phyloP scores from a whole-genome alignment of 2,113 vertebrate species.

The Peromyscus polionotus region DNA sequence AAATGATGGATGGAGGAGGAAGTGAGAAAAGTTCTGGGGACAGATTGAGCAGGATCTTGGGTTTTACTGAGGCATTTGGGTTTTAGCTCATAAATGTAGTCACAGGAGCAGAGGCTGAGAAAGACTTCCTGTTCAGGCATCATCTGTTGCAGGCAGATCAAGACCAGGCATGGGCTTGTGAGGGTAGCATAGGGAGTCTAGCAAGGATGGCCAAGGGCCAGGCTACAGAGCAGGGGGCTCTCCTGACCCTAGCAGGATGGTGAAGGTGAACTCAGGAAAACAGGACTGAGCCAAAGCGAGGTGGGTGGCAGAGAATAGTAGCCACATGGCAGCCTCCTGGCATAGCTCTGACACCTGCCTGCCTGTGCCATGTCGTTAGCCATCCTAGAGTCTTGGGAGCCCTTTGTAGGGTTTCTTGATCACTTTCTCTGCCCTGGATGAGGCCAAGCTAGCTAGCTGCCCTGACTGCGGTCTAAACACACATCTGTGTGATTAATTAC shows the following conservation, averaged over 20 bases:
- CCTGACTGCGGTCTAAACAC: fast-evolving
- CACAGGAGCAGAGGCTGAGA: not conserved
- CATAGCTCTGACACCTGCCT: not conserved
- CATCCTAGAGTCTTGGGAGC: fast-evolving
- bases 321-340: fast-evolving
- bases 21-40: not conserved
- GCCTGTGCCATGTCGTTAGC: not conserved
- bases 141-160: not conserved
- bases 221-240: not conserved
- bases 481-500: not conserved
- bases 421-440: not conserved
- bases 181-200: not conserved
- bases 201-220: not conserved
- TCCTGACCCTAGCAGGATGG: not conserved
- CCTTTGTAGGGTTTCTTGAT: not conserved
- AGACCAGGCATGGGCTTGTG: fast-evolving
- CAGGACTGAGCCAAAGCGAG: not conserved
- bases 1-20: not conserved
- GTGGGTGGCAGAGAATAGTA: not conserved
- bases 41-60: not conserved
- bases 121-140: not conserved
- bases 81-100: not conserved
- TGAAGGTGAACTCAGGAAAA: not conserved
- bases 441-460: not conserved
- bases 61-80: not conserved